These are phyloP conservation scores for Rotaria macrura DNA, from an alignment of 2,888 invertebrate species.

Conservation along the genomic window DNA sequence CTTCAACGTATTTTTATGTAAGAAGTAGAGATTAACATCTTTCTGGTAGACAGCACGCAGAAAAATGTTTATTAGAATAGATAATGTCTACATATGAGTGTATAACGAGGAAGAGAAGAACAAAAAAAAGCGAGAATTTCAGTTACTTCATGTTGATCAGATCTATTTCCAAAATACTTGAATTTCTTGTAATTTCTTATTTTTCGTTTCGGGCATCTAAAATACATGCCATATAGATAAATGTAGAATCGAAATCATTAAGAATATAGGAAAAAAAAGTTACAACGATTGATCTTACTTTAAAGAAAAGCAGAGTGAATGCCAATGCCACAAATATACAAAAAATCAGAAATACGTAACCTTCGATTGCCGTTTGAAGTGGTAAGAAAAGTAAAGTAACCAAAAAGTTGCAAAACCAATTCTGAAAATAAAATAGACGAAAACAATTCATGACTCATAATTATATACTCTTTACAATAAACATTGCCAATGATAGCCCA, in stretches of 20 bases:
- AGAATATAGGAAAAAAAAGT: no score
- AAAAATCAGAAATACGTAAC: background rate
- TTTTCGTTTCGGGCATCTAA: background rate
- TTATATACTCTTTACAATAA: background rate
- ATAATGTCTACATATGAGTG: no score
- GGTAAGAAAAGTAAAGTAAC: background rate
- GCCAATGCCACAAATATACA: background rate
- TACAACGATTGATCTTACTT: background rate
- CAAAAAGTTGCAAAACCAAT: background rate
- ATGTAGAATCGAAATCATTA: background rate
- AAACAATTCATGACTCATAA: background rate
- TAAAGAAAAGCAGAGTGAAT: background rate
- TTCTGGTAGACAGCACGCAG: no score
- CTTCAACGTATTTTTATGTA: no score
- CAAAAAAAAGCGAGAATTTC: no score
- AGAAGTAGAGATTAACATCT: no score
- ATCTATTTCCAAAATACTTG: background rate
- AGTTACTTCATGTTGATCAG: background rate
- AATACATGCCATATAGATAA: background rate
- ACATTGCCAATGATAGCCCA: background rate
- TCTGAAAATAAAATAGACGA: background rate
- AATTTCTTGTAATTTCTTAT: background rate
- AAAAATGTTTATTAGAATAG: no score
- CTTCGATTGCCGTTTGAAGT: background rate
- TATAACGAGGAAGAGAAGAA: no score